Base-by-base conservation (phyloP, 2,113 vertebrate species). In the Thermophis baileyi region DNA sequence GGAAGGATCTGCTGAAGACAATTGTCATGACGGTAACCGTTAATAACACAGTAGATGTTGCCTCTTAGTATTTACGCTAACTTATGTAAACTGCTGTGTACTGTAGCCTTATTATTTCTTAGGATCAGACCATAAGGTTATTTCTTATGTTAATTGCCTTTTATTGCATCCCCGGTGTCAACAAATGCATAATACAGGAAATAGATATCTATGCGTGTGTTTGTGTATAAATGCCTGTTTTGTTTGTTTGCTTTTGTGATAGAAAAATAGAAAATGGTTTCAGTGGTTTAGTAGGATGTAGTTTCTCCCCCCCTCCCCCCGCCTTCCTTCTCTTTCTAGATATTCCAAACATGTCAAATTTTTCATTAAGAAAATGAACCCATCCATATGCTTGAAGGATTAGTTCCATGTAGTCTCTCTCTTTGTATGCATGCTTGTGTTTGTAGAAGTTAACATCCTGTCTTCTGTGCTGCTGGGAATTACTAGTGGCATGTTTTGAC, bases 401-500 rank as follows among this genome's bases (percentile, higher is more conserved):
- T 93, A 49, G 87, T 93, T 93, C 85, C 74, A 51, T 90, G 47
- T 93, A 35, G 88, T 85, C 74, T 57, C 92, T 93, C 88, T 92
- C 53, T 93, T 93, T 93, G 88, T 93, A 90, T 93, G 88, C 92
- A 93, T 86, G 92, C 74, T 90, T 90, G 92, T 90, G 92, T 93
- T 93, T 89, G 74, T 60, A 90, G 53, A 93, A 90, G 92, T 89
- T 93, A 93, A 60, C 92, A 93, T 93, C 92, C 92, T 93, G 92
- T 93, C 92, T 93, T 89, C 63, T 94, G 54, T 96, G 92, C 94
- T 96, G 93, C 94, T 93, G 94, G 95, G 86, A 95, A 92, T 89
- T 96, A 96, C 40, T 88, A 93, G 95, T 96, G 95, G 95, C 92
- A 96, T 97, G 96, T 97, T 98, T 97, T 97, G 96, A 97, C 94